These are phyloP conservation scores for Drosophila gaucha DNA, from an alignment of 2,888 invertebrate species.

Conservation along the genomic window DNA sequence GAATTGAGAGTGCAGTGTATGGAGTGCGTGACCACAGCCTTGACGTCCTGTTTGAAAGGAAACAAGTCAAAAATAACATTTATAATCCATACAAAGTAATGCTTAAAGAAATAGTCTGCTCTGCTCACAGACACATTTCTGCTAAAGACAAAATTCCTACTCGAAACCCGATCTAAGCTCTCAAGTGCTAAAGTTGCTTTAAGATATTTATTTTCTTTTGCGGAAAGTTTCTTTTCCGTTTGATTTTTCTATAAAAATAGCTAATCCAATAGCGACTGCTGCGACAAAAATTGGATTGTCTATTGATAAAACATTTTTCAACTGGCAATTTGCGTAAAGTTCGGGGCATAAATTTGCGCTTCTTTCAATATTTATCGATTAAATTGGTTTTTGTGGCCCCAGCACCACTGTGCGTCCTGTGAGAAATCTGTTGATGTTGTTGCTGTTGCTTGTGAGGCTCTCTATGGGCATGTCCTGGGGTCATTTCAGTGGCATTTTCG, in stretches of 20 bases:
- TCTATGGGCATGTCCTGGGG: constrained; percentile 28
- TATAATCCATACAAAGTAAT: not conserved
- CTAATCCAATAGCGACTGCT: constrained; percentile 5
- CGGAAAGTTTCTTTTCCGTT: not conserved
- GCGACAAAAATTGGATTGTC: constrained; percentile 3
- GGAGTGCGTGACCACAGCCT: constrained; percentile 99
- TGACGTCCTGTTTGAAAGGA: constrained; percentile 91
- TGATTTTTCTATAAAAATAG: not conserved
- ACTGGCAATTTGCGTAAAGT: constrained; percentile 40
- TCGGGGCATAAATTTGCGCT: constrained; percentile 38
- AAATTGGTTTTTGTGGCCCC: constrained; percentile 28
- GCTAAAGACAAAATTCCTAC: no score
- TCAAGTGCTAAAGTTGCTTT: no score
- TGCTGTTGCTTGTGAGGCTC: not conserved
- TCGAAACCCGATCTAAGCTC: no score
- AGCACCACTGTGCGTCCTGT: constrained; percentile 17
- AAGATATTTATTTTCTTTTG: no score
- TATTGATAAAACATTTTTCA: constrained; percentile 30
- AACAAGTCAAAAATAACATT: not conserved
- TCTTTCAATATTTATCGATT: constrained; percentile 54
- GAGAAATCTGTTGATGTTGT: not conserved
- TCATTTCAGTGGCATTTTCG: constrained; percentile 31
- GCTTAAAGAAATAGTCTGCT: no score
- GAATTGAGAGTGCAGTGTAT: constrained; percentile 99
- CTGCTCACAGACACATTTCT: not conserved